Evolutionary conservation across 2,797 vertebrate species (phyloP), one percentile per base, ranked within the genome.

Genomic region (Neomorphus geoffroyi): DNA sequence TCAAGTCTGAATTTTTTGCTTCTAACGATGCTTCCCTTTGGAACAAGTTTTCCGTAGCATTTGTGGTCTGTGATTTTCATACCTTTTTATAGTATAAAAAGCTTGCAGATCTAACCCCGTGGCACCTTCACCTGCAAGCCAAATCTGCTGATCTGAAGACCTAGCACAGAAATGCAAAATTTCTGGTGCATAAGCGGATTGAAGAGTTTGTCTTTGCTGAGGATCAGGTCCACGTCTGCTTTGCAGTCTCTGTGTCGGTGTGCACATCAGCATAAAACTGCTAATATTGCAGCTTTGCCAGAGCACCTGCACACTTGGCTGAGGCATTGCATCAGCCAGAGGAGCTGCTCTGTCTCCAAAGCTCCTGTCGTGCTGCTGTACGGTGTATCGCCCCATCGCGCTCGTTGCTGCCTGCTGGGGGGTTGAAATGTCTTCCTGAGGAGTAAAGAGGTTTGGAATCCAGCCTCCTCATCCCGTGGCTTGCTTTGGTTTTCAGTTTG

Each of bases 1-100:
- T 96, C 83, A 92, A 79, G 86, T 71, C 64, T 73, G 90, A 90
- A 66, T 1, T 90, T 61, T 92, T 80, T 90, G 51, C 71, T 96
- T 86, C 88, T 65, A 62, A 56, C 84, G 53, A 24, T 11, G 10
- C 35, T 95, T 69, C 60, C 91, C 53, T 87, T 94, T 94, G 71
- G 64, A 92, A 86, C 0, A 4, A 71, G 53, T 84, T 93, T 61
- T n/a, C 11, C 1, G 1, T 84, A 73, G 62, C 43, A 8, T 58
- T 93, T 94, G 80, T 15, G 78, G 86, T 81, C 58, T 71, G 70
- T 0, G 11, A 93, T 96, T 94, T 94, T 95, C 92, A 64, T 94
- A 56, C 58, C 22, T 4, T 64, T 64, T 85, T 86, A 22, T 50
- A 84, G 35, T 17, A 41, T 51, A 58, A 86, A 66, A 62, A 91